These are phyloP conservation scores for Acromyrmex charruanus DNA, from an alignment of 1,140 invertebrate species.

Conservation along the genomic window DNA sequence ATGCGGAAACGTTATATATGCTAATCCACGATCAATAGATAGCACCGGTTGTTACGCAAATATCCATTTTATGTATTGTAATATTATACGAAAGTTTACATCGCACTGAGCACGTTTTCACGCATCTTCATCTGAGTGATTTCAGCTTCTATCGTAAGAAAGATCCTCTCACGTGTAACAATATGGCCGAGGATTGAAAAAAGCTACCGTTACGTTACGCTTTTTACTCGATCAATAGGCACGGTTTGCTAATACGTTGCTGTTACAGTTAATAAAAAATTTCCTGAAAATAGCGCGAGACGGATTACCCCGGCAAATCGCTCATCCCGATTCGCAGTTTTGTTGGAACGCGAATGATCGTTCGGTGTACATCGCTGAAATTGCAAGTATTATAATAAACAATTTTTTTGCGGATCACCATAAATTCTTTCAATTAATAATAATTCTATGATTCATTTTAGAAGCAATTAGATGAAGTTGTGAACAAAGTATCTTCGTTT, in stretches of 20 bases:
- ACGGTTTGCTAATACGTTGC: background rate
- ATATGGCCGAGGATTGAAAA: background rate
- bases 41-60: background rate
- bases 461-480: background rate
- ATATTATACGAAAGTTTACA: background rate
- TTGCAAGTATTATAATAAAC: conserved; percentile 37
- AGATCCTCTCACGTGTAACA: background rate
- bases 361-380: background rate
- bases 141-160: too few species aligned
- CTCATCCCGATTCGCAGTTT: background rate
- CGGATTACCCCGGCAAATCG: background rate
- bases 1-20: background rate
- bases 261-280: conserved; percentile 6
- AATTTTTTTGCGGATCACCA: background rate
- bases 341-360: background rate
- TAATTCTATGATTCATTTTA: background rate
- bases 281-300: background rate
- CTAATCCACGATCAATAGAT: background rate
- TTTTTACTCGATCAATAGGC: conserved; percentile 21
- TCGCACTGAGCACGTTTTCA: background rate
- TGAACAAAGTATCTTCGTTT: too few species aligned
- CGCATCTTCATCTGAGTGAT: background rate
- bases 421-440: background rate
- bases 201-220: background rate
- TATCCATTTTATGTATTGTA: background rate